These are phyloP conservation scores for Colletes latitarsis DNA, from an alignment of 1,140 invertebrate species.

Conservation along the genomic window DNA sequence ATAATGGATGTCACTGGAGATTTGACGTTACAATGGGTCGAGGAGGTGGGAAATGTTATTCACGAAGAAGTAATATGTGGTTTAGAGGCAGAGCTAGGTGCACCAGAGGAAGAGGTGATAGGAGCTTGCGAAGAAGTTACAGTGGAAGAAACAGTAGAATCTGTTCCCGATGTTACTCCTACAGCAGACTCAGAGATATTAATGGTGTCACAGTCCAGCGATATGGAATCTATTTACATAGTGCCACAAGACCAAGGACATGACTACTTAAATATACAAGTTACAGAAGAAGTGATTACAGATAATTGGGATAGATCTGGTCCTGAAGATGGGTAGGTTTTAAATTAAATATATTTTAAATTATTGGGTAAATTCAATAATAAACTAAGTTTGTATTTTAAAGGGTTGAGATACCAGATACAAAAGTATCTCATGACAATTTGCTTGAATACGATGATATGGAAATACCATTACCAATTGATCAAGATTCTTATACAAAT, in stretches of 20 bases:
- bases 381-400: conserved; percentile 15
- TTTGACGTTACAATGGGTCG: conserved; percentile 82
- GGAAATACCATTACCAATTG: conserved; percentile 89
- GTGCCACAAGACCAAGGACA: conserved; percentile 79
- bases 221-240: conserved; percentile 80
- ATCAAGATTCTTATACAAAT: conserved; percentile 90
- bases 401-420: conserved; percentile 85
- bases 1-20: conserved; percentile 77
- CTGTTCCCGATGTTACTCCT: conserved; percentile 77
- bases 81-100: conserved; percentile 79
- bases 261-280: conserved; percentile 84
- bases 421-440: conserved; percentile 81
- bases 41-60: conserved; percentile 82
- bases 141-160: conserved; percentile 81
- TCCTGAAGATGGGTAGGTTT: conserved; percentile 85
- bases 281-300: conserved; percentile 89
- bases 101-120: conserved; percentile 77
- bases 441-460: conserved; percentile 84
- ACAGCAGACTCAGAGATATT: conserved; percentile 73
- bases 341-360: conserved; percentile 19
- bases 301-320: conserved; percentile 88
- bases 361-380: neutral
- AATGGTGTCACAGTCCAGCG: conserved; percentile 76
- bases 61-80: conserved; percentile 85
- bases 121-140: conserved; percentile 80